Evolutionary conservation across 2,888 invertebrate species (phyloP).

Genomic region (Portevinia maculata): DNA sequence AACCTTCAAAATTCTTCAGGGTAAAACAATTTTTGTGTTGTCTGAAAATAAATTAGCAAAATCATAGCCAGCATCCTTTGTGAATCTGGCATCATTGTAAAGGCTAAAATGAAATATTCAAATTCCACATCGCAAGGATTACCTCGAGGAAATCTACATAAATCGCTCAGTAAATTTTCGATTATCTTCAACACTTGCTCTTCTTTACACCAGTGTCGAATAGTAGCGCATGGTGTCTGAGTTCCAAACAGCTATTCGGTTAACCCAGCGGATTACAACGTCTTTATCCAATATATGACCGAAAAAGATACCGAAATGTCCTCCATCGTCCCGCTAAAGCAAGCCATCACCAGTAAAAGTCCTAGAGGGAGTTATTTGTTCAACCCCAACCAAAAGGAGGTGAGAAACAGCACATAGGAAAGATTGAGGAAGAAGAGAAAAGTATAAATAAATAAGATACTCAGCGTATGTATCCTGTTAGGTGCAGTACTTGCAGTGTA

Average conservation of each 20-base stretch:
- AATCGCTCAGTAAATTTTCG: constrained; percentile 66
- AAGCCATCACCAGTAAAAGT: constrained; percentile 41
- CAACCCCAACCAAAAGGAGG: constrained; percentile 21
- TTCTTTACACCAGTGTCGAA: neutral
- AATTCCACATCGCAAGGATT: constrained; percentile 46
- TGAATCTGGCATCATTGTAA: constrained; percentile 12
- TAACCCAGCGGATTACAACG: constrained; percentile 66
- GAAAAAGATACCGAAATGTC: constrained; percentile 23
- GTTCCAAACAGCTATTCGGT: constrained; percentile 53
- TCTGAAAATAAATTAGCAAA: neutral
- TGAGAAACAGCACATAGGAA: constrained; percentile 12
- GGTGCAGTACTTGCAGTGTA: neutral
- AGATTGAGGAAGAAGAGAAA: constrained; percentile 35
- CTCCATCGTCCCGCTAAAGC: constrained; percentile 9
- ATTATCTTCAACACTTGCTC: constrained; percentile 55
- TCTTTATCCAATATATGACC: constrained; percentile 62
- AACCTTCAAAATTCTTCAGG: constrained; percentile 12
- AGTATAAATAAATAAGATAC: constrained; percentile 66
- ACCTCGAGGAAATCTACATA: constrained; percentile 64
- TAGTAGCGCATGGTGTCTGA: constrained; percentile 9
- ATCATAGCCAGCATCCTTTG: constrained; percentile 7
- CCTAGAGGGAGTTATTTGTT: constrained; percentile 61
- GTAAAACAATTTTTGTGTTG: neutral
- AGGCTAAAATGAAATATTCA: constrained; percentile 36
- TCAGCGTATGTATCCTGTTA: constrained; percentile 30